Evolutionary conservation across 2,113 vertebrate species (phyloP).

Genomic region (Thermophis baileyi): DNA sequence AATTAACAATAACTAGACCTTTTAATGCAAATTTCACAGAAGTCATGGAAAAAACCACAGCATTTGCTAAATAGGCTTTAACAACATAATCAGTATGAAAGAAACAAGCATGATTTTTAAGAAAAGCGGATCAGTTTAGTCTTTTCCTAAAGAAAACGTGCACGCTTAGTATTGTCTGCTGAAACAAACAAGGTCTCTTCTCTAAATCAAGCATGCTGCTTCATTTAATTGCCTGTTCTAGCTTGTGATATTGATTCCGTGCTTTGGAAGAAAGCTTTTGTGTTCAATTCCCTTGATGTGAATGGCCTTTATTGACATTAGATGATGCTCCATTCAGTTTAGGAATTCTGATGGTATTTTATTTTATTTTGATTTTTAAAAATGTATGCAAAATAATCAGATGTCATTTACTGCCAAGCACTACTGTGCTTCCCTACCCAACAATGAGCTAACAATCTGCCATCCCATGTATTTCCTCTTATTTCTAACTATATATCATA

Average conservation of each 20-base stretch:
- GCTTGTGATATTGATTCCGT: slow-evolving; percentile 32
- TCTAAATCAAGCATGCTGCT: slow-evolving; percentile 30
- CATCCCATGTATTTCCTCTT: not conserved
- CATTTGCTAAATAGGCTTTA: not conserved
- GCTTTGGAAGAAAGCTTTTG: slow-evolving; percentile 22
- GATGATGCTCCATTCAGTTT: slow-evolving; percentile 3
- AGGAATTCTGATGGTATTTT: slow-evolving; percentile 24
- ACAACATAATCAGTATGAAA: not conserved
- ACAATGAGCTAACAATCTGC: not conserved
- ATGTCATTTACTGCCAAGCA: not conserved
- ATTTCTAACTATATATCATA: not conserved
- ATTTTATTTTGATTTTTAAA: not conserved
- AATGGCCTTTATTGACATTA: slow-evolving; percentile 11
- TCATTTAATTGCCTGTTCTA: slow-evolving; percentile 36
- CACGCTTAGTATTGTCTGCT: slow-evolving; percentile 35
- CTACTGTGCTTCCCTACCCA: not conserved
- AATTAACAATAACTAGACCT: not conserved
- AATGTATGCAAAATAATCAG: not conserved
- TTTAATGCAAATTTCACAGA: not conserved
- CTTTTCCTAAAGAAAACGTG: slow-evolving; percentile 30
- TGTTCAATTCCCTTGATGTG: slow-evolving; percentile 10
- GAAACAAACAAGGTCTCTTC: slow-evolving; percentile 33
- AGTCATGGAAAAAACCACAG: not conserved
- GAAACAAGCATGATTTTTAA: not conserved
- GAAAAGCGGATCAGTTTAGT: not conserved